phyloP scores from a whole-genome alignment of 2,113 vertebrate genomes.

The Phalacrocorax pelagicus region DNA sequence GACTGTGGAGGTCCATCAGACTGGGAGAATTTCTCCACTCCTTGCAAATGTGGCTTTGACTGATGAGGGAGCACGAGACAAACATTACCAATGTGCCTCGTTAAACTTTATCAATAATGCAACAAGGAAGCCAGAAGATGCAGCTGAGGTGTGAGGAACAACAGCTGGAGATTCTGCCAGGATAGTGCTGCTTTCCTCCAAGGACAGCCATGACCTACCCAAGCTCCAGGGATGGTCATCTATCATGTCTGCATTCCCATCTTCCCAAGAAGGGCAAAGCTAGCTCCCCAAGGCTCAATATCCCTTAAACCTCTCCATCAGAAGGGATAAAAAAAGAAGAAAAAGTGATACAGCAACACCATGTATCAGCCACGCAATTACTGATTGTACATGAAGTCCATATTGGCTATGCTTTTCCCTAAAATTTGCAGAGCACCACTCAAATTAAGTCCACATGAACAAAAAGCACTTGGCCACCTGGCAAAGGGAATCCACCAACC shows the following conservation, averaged over 20 bases:
- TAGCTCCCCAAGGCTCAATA: background rate
- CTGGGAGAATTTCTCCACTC: background rate
- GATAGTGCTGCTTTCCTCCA: background rate
- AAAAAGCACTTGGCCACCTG: background rate
- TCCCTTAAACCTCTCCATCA: background rate
- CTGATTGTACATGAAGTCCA: background rate
- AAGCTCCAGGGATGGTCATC: background rate
- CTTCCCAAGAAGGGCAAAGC: background rate
- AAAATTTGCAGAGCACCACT: background rate
- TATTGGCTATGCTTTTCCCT: background rate
- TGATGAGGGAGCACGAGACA: background rate
- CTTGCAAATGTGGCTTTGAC: background rate
- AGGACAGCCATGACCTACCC: background rate
- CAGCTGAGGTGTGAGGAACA: background rate
- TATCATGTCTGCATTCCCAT: background rate
- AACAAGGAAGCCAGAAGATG: background rate
- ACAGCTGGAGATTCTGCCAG: background rate
- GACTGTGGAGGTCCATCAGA: background rate
- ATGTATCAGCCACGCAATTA: background rate
- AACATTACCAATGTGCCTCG: fast-evolving
- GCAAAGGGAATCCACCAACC: background rate
- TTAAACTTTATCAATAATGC: background rate
- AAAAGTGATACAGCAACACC: background rate
- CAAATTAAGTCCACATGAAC: background rate
- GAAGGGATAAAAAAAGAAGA: background rate